Evolutionary conservation across 2,113 vertebrate species (phyloP).

Genomic region (Struthidea cinerea): DNA sequence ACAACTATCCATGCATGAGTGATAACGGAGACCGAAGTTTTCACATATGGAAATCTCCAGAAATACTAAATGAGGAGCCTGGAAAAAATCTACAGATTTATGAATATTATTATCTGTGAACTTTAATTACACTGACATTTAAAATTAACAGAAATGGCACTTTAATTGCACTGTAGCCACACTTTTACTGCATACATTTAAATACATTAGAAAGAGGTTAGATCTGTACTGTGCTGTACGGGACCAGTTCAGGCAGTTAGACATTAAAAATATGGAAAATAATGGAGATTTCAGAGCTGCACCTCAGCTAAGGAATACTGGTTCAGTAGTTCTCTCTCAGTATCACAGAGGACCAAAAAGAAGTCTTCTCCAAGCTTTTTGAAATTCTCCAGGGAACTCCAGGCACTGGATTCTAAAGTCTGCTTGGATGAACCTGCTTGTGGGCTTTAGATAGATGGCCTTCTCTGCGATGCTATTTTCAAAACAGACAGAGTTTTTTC

Average conservation of each 20-base stretch:
- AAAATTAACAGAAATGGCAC: conserved; percentile 71
- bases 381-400: neutral
- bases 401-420: neutral
- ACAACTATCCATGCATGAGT: neutral
- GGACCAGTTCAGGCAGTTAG: conserved; percentile 53
- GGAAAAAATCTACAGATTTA: conserved; percentile 64
- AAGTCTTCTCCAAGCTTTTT: neutral
- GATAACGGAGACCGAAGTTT: neutral
- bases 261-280: neutral
- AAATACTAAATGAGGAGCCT: conserved; percentile 37
- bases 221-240: neutral
- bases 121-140: conserved; percentile 77
- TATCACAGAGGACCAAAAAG: neutral
- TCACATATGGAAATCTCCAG: conserved; percentile 39
- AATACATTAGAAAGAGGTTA: conserved; percentile 71
- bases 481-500: neutral
- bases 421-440: neutral
- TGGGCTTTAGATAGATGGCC: neutral
- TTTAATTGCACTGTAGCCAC: conserved; percentile 70
- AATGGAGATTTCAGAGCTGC: conserved; percentile 25
- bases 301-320: neutral
- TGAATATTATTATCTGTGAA: conserved; percentile 65
- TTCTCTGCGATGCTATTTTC: neutral
- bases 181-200: conserved; percentile 70
- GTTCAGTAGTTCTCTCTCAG: neutral